Evolutionary conservation across 2,888 invertebrate species (phyloP).

Genomic region (Gortyna flavago): DNA sequence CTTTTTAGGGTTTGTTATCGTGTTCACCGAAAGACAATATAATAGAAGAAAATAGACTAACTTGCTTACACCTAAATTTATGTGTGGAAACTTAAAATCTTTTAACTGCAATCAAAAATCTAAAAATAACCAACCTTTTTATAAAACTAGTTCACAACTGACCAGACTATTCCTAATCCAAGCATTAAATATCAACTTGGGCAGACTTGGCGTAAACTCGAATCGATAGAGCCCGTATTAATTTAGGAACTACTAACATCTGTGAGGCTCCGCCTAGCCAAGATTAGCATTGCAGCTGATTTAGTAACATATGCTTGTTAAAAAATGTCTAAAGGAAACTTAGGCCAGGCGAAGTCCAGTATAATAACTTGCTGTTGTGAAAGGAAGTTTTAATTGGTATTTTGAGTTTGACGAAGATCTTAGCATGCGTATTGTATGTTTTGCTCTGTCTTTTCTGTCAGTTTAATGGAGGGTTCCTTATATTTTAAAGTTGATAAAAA

Average conservation of each 20-base stretch:
- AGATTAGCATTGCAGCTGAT: slow-evolving; percentile 61
- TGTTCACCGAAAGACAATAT: too few species aligned
- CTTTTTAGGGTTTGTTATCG: background rate
- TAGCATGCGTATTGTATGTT: background rate
- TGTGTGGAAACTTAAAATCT: background rate
- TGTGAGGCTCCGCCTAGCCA: slow-evolving; percentile 39
- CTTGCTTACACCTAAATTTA: too few species aligned
- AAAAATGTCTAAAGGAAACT: slow-evolving; percentile 39
- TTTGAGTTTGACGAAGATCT: slow-evolving; percentile 8
- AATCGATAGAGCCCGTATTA: slow-evolving; percentile 72
- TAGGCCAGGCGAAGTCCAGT: background rate
- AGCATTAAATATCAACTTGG: slow-evolving; percentile 64
- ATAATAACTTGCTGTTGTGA: slow-evolving; percentile 35
- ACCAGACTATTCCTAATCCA: slow-evolving; percentile 33
- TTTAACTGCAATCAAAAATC: background rate
- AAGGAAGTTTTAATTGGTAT: slow-evolving; percentile 44
- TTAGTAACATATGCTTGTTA: slow-evolving; percentile 38
- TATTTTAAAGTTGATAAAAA: background rate
- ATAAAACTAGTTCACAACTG: slow-evolving; percentile 19
- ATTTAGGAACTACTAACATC: slow-evolving; percentile 71
- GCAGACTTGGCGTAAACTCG: slow-evolving; percentile 61
- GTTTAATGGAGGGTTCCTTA: background rate
- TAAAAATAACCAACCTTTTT: background rate
- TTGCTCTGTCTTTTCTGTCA: too few species aligned
- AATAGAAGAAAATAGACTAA: too few species aligned